Evolutionary conservation across 2,888 invertebrate genomes (phyloP), one percentile per base, ranked within the genome.

Genomic region (Baccha elongata): DNA sequence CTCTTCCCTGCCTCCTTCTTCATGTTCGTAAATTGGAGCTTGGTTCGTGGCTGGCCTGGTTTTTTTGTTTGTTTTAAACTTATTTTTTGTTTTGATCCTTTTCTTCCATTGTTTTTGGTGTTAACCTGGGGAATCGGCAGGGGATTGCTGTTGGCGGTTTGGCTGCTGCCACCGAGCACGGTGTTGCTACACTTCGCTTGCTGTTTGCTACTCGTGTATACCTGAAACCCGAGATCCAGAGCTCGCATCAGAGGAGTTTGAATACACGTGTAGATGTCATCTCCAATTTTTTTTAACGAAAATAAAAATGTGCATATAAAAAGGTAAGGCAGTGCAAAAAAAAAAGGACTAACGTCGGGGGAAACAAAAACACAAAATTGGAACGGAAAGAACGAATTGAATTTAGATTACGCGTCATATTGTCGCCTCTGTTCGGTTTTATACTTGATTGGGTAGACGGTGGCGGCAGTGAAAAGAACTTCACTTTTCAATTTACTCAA

Each of bases 351-450:
- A 7, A 40, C 37, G 40, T 23, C 55, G 46, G 32, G 42, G 44
- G 40, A 55, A 60, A 50, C 37, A 23, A n/a, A 44, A 7, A 71
- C 13, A 64, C 7, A 58, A 65, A 71, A 65, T 42, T 40, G 48
- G 35, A 64, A 74, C 48, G 68, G 21, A 55, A 85, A 85, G 52
- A 86, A 86, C 84, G 86, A 85, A 85, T 85, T 85, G 86, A 86
- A 86, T 86, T 86, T 83, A 86, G 86, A 86, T 86, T 85, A 85
- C 86, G 86, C 86, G 86, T 86, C 86, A 86, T 85, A 85, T 85
- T 86, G 86, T 86, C 86, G 86, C 86, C 86, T 86, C 86, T 75
- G 86, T 86, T 86, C 78, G 79, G 67, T 85, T 85, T 76, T 60
- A 52, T 78, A 78, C 69, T 83, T 84, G 84, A 74, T 84, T 64